Conservation (phyloP, 2,113 vertebrate species). For the Procavia capensis region DNA sequence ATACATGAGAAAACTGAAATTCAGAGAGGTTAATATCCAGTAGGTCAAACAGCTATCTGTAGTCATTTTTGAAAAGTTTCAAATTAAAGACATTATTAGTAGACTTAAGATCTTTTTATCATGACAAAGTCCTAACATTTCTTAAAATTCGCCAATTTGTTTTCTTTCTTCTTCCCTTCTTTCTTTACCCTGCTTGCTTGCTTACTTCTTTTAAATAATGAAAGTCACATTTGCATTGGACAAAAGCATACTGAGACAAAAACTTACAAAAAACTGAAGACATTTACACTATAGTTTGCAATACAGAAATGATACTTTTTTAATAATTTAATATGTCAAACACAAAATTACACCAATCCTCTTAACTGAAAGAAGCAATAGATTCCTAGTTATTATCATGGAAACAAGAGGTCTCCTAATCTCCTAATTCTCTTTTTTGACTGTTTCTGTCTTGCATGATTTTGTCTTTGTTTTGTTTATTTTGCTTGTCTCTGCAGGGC, state of each 20-base stretch:
- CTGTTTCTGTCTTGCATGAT: background rate
- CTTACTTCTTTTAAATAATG: background rate
- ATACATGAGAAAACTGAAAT: background rate
- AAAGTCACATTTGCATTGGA: background rate
- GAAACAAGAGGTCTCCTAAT: constrained; percentile 48
- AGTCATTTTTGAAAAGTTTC: background rate
- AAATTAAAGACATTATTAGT: background rate
- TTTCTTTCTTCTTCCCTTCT: background rate
- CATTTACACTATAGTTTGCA: background rate
- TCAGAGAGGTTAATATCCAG: background rate
- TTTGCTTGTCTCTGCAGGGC: background rate
- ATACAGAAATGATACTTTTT: background rate
- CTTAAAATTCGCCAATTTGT: background rate
- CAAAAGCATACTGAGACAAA: background rate
- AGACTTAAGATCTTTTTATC: background rate
- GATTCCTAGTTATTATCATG: background rate
- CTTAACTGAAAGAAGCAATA: constrained; percentile 11
- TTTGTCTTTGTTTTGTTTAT: background rate
- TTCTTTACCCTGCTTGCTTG: too few relatives aligned
- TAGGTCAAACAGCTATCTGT: background rate
- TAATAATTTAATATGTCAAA: background rate
- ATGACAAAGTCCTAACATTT: background rate
- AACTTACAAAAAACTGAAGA: background rate
- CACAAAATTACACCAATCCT: background rate
- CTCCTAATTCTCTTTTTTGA: constrained; percentile 44